Conservation (phyloP, 2,888 invertebrate species). For the Oligia strigilis region DNA sequence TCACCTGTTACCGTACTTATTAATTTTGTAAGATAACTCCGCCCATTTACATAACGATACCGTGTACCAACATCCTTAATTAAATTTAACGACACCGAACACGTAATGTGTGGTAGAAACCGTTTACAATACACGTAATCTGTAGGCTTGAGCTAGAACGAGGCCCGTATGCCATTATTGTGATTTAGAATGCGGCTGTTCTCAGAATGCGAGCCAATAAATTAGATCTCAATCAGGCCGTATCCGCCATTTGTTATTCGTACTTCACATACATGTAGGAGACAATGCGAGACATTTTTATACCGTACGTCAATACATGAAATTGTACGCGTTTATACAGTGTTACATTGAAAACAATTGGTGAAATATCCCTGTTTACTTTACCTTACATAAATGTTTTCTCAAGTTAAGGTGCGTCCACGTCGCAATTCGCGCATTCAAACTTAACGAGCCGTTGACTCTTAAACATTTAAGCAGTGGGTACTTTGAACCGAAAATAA, state of each 20-base stretch:
- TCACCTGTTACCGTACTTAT: slow-evolving; percentile 41
- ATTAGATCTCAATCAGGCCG: slow-evolving; percentile 89
- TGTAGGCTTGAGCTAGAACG: slow-evolving; percentile 78
- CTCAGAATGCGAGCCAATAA: slow-evolving; percentile 87
- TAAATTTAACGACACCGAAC: slow-evolving; percentile 70
- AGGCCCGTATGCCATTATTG: slow-evolving; percentile 84
- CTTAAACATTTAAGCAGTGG: neutral
- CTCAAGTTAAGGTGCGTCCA: neutral
- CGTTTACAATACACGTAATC: slow-evolving; percentile 79
- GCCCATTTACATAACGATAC: slow-evolving; percentile 50
- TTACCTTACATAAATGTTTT: slow-evolving; percentile 6
- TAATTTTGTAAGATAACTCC: slow-evolving; percentile 36
- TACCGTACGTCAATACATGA: slow-evolving; percentile 54
- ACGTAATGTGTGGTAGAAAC: slow-evolving; percentile 72
- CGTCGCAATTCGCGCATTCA: neutral
- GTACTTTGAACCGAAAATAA: neutral
- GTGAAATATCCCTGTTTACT: slow-evolving; percentile 20
- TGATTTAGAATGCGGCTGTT: slow-evolving; percentile 86
- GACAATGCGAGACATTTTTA: slow-evolving; percentile 61
- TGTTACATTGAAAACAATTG: slow-evolving; percentile 27
- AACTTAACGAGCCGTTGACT: neutral
- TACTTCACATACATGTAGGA: slow-evolving; percentile 72
- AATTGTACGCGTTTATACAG: slow-evolving; percentile 28
- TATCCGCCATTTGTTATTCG: slow-evolving; percentile 85
- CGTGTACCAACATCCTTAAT: slow-evolving; percentile 64